Conservation (phyloP, 2,113 vertebrate species). For the Oreocharis arfaki region DNA sequence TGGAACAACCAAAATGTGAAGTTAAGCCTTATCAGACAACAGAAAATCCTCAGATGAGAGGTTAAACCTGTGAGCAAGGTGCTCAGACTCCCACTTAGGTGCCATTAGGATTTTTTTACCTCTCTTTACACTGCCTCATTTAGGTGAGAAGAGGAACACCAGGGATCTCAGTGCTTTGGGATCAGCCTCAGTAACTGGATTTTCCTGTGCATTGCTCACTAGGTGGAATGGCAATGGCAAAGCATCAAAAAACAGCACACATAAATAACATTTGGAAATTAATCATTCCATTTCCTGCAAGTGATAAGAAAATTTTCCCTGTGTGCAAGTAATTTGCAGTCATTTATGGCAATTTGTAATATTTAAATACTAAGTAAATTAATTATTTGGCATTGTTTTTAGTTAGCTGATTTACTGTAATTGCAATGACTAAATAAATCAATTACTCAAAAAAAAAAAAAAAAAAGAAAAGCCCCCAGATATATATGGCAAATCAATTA, state of each 20-base stretch:
- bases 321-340: conserved; percentile 23
- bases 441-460: background rate
- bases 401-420: conserved; percentile 9
- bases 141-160: background rate
- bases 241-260: background rate
- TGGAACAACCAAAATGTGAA: background rate
- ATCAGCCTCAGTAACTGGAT: background rate
- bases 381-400: conserved; percentile 38
- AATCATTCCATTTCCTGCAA: conserved; percentile 24
- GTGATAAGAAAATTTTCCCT: conserved; percentile 22
- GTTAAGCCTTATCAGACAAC: background rate
- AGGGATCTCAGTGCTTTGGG: background rate
- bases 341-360: conserved; percentile 1
- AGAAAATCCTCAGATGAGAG: background rate
- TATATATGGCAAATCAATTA: conserved; percentile 21
- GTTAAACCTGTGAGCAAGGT: background rate
- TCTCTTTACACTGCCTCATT: background rate
- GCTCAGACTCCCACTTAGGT: background rate
- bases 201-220: background rate
- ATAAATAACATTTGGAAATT: conserved; percentile 12
- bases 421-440: conserved; percentile 21
- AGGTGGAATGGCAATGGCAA: background rate
- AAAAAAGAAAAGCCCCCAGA: background rate
- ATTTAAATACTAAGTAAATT: conserved; percentile 34
- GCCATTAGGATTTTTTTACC: fast-evolving